Percentiles rank a stretch among this genome's conserved stretches.
Conservation (phyloP, 2,888 invertebrate species). For the Andrena chrysosceles region DNA sequence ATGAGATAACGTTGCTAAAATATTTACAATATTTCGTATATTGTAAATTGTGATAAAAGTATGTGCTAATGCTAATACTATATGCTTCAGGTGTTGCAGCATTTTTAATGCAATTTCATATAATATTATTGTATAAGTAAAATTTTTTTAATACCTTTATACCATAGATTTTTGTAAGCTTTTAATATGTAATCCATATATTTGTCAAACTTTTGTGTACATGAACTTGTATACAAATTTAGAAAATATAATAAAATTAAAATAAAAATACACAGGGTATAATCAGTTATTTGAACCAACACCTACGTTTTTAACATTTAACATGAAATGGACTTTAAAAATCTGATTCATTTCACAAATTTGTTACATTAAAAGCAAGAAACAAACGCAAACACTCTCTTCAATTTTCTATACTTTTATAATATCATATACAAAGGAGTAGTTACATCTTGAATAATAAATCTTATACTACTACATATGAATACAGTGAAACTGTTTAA, state of each 20-base stretch:
- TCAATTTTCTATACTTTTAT: background rate
- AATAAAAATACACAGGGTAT: background rate
- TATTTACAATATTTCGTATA: conserved; percentile 53
- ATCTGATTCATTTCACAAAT: too few species aligned
- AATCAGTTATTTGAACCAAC: too few species aligned
- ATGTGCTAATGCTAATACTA: conserved; percentile 37
- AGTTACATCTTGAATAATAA: conserved; percentile 11
- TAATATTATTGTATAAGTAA: conserved; percentile 42
- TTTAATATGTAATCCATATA: conserved; percentile 49
- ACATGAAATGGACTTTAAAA: too few species aligned
- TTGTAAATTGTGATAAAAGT: conserved; percentile 66
- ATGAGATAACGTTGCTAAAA: conserved; percentile 51
- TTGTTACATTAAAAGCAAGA: too few species aligned
- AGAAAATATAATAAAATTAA: conserved; percentile 59
- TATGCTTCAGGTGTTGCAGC: conserved; percentile 43
- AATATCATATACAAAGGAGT: conserved; percentile 7
- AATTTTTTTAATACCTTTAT: conserved; percentile 59
- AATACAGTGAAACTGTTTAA: conserved; percentile 12
- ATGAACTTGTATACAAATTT: conserved; percentile 66
- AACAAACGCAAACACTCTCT: background rate
- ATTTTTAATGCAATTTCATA: conserved; percentile 42
- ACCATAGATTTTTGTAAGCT: conserved; percentile 50
- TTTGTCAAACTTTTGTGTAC: conserved; percentile 62
- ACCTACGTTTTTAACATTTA: too few species aligned
- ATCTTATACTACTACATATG: conserved; percentile 16